phyloP scores from a whole-genome alignment of 2,797 vertebrate genomes.

The Peromyscus attwateri region DNA sequence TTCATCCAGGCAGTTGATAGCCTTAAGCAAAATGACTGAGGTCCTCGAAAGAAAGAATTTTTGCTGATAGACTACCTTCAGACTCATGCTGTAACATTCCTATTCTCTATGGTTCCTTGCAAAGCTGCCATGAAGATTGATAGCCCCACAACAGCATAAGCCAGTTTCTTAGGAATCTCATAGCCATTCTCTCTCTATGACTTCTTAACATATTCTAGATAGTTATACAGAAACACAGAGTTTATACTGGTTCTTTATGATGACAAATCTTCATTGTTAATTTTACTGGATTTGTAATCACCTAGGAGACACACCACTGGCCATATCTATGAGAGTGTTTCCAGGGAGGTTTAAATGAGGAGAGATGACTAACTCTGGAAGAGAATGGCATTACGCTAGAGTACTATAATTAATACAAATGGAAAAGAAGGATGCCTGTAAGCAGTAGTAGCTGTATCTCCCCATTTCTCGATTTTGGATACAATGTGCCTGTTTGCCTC shows the following conservation, averaged over 20 bases:
- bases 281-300: neutral
- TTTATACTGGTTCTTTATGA: neutral
- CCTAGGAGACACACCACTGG: neutral
- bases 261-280: neutral
- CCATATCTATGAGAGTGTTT: neutral
- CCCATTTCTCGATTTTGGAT: neutral
- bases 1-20: neutral
- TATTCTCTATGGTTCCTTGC: neutral
- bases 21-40: slow-evolving; percentile 36
- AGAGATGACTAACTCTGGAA: neutral
- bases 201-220: neutral
- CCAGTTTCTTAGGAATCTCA: neutral
- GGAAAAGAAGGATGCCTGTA: neutral
- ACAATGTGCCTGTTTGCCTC: neutral
- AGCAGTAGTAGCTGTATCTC: neutral
- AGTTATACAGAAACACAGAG: neutral
- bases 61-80: neutral
- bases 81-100: neutral
- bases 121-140: neutral
- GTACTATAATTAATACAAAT: neutral
- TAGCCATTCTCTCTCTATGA: neutral
- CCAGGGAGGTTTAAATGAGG: too few species aligned
- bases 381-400: too few species aligned
- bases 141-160: neutral
- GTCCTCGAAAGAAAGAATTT: neutral